Conservation (phyloP, 2,113 vertebrate species). For the Ammodytes dubius region DNA sequence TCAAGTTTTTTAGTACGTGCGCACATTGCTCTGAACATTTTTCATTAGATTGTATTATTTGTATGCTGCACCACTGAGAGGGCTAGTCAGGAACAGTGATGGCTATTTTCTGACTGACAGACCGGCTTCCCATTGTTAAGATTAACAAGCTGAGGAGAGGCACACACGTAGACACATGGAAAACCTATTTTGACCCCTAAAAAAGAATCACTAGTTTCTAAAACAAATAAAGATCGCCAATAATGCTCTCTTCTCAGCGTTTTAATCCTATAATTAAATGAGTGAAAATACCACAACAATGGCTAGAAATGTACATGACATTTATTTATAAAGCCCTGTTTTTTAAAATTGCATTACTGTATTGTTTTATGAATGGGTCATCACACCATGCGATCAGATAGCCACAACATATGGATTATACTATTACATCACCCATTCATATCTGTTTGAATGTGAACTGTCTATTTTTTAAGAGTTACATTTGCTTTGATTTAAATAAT, state of each 20-base stretch:
- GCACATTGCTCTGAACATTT: constrained; percentile 9
- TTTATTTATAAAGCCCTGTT: too few species aligned
- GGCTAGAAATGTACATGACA: too few species aligned
- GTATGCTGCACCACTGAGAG: neutral
- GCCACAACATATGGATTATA: neutral
- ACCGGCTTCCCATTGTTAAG: neutral
- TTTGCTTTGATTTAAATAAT: neutral
- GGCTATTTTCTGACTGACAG: neutral
- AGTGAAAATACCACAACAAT: too few species aligned
- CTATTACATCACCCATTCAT: too few species aligned
- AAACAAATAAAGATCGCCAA: too few species aligned
- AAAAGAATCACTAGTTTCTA: too few species aligned
- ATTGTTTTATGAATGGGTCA: neutral
- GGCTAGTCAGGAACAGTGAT: neutral
- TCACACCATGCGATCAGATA: neutral
- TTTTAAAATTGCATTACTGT: too few species aligned
- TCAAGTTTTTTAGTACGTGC: constrained; percentile 9
- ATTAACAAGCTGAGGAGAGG: neutral
- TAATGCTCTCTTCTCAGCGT: too few species aligned
- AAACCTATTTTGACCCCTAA: too few species aligned
- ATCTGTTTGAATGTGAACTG: neutral
- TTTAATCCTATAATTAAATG: too few species aligned
- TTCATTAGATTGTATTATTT: neutral
- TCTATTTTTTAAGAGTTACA: neutral
- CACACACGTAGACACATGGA: too few species aligned